These are phyloP conservation scores for Netelia melanura DNA, from an alignment of 2,888 invertebrate species.

Conservation along the genomic window DNA sequence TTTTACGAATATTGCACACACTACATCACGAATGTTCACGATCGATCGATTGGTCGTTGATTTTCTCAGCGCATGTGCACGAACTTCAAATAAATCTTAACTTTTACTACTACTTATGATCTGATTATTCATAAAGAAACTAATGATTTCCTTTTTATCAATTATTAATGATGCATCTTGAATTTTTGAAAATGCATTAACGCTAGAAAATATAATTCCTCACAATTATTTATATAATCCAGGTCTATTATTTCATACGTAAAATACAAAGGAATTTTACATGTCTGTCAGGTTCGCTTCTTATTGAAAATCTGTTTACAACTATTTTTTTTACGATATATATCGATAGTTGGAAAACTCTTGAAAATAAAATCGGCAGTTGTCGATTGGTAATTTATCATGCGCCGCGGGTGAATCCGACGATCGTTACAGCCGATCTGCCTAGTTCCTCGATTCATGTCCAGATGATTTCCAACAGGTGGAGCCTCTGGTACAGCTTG, in stretches of 20 bases:
- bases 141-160: no score
- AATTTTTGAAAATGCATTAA: no score
- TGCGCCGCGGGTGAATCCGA: slow-evolving; percentile 25
- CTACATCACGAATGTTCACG: neutral
- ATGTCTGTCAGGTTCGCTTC: no score
- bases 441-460: neutral
- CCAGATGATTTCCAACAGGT: slow-evolving; percentile 51
- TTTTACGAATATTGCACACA: neutral
- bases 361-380: neutral
- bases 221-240: no score
- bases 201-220: no score
- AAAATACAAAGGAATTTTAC: no score
- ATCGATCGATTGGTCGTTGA: neutral
- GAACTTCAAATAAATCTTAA: neutral
- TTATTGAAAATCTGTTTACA: no score
- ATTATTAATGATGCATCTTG: no score
- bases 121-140: neutral
- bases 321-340: no score
- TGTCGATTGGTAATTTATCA: slow-evolving; percentile 35
- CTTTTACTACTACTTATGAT: neutral
- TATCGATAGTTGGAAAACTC: neutral
- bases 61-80: neutral
- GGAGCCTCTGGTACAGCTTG: slow-evolving; percentile 22
- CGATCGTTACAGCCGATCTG: slow-evolving; percentile 47
- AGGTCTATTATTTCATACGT: no score